Evolutionary conservation across 2,797 vertebrate species (phyloP), one percentile per base, ranked within the genome.

Genomic region (Hypotaenidia okinawae): DNA sequence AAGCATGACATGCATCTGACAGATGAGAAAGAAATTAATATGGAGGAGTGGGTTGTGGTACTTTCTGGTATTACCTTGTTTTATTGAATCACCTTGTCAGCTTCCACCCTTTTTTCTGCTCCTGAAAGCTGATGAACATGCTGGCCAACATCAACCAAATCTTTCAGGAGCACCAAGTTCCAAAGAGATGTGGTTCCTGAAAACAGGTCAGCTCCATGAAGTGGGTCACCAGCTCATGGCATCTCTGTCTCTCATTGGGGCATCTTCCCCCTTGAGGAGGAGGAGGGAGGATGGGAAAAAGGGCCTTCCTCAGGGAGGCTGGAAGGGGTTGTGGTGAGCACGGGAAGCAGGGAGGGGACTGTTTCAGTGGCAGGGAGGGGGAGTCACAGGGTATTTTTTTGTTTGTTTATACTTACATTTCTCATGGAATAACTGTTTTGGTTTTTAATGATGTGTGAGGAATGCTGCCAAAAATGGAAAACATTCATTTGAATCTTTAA

Each of bases 401-500:
- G 41, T 79, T 92, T 94, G 25, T 95, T 95, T 95, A 16, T 83
- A 39, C 76, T 90, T 93, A 39, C 2, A 43, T 95, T 94, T 91
- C 4, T 3, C 21, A 72, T 21, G 6, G 79, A 95, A 95, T 94
- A 93, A 84, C 62, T 93, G 76, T 61, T 94, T 93, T 80, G 85
- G 16, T 54, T 94, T 90, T 93, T 92, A 94, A 88, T 64, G 73
- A 58, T 88, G 62, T 41, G 35, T 72, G 55, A 81, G 82, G 69
- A 94, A 55, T 55, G 37, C 39, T 88, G 90, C 85, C 95, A 95
- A 68, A 94, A 94, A 89, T 58, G 73, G 93, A 89, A 94, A 95
- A 70, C 25, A 61, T 81, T 91, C 15, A 90, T 96, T 94, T 81
- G 66, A 94, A 94, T 94, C 94, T 94, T 94, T 90, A 95, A 94